Percentiles rank a stretch among this genome's conserved stretches.
Conservation (phyloP, 1,140 invertebrate species). For the Papilio aristodemus region DNA sequence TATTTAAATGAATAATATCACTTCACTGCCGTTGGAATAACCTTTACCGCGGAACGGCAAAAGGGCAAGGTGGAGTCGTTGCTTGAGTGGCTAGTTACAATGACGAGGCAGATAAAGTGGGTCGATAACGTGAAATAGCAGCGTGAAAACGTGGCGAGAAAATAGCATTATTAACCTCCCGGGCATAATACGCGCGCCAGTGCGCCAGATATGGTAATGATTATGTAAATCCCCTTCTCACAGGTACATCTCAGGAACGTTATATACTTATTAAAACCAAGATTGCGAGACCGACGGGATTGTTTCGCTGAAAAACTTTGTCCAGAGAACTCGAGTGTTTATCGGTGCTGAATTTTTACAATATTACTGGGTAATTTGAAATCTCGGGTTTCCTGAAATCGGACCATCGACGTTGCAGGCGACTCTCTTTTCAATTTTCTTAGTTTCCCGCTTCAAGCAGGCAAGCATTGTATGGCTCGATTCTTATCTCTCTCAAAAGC, state of each 20-base stretch:
- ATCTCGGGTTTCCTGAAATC: conserved; percentile 75
- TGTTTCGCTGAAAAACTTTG: conserved; percentile 68
- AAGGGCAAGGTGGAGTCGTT: conserved; percentile 60
- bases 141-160: conserved; percentile 80
- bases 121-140: conserved; percentile 81
- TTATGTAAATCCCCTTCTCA: conserved; percentile 79
- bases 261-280: conserved; percentile 80
- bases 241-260: conserved; percentile 77
- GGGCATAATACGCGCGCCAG: conserved; percentile 79
- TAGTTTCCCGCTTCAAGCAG: conserved; percentile 74
- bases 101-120: conserved; percentile 80
- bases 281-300: conserved; percentile 73
- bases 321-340: conserved; percentile 62
- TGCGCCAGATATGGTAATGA: conserved; percentile 81
- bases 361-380: conserved; percentile 64
- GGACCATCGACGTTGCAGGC: conserved; percentile 73
- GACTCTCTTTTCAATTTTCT: conserved; percentile 80
- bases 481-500: conserved; percentile 79
- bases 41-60: conserved; percentile 33
- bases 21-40: conserved; percentile 42
- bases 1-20: conserved; percentile 34
- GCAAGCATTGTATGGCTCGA: conserved; percentile 78
- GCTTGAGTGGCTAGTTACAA: conserved; percentile 77
- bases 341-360: conserved; percentile 73
- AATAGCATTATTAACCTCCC: conserved; percentile 82